phyloP scores from a whole-genome alignment of 2,797 vertebrate species.

The Periophthalmus magnuspinnatus region DNA sequence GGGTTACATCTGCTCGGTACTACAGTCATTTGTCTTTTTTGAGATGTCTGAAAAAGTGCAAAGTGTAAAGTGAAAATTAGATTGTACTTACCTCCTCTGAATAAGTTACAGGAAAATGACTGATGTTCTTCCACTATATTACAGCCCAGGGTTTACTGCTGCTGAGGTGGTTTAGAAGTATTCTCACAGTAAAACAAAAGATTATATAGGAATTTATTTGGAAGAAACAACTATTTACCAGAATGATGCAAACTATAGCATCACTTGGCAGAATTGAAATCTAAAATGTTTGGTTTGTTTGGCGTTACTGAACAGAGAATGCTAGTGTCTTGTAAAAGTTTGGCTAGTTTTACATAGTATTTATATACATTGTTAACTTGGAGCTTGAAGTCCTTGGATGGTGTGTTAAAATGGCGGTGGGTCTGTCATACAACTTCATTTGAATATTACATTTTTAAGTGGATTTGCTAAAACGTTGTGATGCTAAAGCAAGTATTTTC shows the following conservation, averaged over 20 bases:
- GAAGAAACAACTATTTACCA: neutral
- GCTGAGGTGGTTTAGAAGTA: neutral
- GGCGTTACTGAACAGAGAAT: neutral
- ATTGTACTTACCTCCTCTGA: neutral
- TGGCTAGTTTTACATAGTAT: neutral
- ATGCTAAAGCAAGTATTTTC: no score
- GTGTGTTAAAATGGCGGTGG: no score
- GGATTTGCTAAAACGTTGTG: no score
- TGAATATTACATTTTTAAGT: no score
- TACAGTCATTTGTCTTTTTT: slow-evolving; percentile 37
- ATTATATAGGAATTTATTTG: neutral
- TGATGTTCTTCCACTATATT: neutral
- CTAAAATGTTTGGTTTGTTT: neutral
- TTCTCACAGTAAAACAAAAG: neutral
- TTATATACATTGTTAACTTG: no score
- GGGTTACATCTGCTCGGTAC: slow-evolving; percentile 7
- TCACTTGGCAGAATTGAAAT: neutral
- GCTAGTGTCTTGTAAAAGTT: neutral
- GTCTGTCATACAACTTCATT: no score
- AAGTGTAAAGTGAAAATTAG: neutral
- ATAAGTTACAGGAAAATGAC: neutral
- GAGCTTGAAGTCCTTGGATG: neutral
- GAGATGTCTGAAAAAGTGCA: slow-evolving; percentile 13
- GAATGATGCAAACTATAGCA: neutral
- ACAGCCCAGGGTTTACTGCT: neutral